Conservation (phyloP, 2,113 vertebrate genomes). For the Climacteris rufus region DNA sequence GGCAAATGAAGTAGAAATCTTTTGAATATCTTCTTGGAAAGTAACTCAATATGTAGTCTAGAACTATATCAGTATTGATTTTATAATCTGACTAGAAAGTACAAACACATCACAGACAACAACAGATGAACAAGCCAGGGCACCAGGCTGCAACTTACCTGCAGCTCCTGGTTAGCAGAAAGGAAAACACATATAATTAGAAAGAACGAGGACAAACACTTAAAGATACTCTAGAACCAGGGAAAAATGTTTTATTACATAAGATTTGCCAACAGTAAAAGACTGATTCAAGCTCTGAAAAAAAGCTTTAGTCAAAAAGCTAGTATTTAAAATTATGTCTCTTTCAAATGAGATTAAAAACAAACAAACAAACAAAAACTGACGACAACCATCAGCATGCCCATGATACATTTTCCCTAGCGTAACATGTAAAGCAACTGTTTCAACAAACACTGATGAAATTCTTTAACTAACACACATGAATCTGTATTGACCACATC, state of each 20-base stretch:
- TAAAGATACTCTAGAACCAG: constrained; percentile 73
- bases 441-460: constrained; percentile 62
- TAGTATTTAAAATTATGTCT: constrained; percentile 29
- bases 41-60: constrained; percentile 32
- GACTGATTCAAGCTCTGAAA: constrained; percentile 78
- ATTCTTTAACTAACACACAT: constrained; percentile 52
- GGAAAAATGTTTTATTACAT: constrained; percentile 66
- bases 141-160: constrained; percentile 92
- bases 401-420: constrained; percentile 52
- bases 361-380: constrained; percentile 42
- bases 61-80: constrained; percentile 25
- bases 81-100: constrained; percentile 59
- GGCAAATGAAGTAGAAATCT: constrained; percentile 32
- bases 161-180: constrained; percentile 98
- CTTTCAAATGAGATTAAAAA: constrained; percentile 38
- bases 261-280: constrained; percentile 71
- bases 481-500: constrained; percentile 65
- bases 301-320: constrained; percentile 61
- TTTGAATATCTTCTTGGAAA: constrained; percentile 43
- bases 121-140: constrained; percentile 66
- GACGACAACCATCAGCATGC: constrained; percentile 71
- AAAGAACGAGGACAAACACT: constrained; percentile 83
- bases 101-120: constrained; percentile 66
- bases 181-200: constrained; percentile 90
- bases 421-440: constrained; percentile 56